phyloP scores from a whole-genome alignment of 2,888 invertebrate genomes.

The Barypeithes pellucidus region DNA sequence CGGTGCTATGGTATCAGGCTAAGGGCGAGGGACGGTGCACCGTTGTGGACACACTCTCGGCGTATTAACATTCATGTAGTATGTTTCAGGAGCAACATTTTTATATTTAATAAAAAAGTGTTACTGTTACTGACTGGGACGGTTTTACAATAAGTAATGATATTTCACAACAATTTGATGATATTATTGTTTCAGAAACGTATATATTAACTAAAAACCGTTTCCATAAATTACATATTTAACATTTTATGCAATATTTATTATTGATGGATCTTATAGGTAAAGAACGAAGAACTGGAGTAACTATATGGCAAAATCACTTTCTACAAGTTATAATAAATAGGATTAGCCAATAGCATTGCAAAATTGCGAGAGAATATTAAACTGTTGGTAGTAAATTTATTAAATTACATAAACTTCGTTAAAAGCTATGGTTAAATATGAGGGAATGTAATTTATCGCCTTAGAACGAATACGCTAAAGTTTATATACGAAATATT shows the following conservation, averaged over 20 bases:
- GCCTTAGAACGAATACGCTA: no score
- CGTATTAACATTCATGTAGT: no score
- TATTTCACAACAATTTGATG: neutral
- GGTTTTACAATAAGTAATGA: no score
- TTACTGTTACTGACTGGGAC: no score
- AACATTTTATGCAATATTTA: constrained; percentile 16
- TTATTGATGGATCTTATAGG: constrained; percentile 6
- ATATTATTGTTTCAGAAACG: neutral
- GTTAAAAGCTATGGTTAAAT: no score
- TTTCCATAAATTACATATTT: constrained; percentile 15
- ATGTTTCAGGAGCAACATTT: no score
- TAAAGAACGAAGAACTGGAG: constrained; percentile 14
- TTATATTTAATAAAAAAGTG: no score
- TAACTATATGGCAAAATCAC: constrained; percentile 17
- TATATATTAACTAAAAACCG: neutral
- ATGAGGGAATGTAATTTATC: no score
- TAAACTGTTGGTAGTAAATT: neutral
- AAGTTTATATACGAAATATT: no score
- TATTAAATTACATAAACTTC: neutral
- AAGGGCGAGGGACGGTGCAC: no score
- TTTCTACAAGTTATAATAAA: constrained; percentile 18
- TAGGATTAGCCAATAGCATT: constrained; percentile 2
- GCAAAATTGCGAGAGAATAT: constrained; percentile 7
- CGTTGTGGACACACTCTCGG: no score
- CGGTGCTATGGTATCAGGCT: no score